These are phyloP conservation scores for Peromyscus californicus DNA, from an alignment of 2,113 vertebrate genomes.

Conservation along the genomic window DNA sequence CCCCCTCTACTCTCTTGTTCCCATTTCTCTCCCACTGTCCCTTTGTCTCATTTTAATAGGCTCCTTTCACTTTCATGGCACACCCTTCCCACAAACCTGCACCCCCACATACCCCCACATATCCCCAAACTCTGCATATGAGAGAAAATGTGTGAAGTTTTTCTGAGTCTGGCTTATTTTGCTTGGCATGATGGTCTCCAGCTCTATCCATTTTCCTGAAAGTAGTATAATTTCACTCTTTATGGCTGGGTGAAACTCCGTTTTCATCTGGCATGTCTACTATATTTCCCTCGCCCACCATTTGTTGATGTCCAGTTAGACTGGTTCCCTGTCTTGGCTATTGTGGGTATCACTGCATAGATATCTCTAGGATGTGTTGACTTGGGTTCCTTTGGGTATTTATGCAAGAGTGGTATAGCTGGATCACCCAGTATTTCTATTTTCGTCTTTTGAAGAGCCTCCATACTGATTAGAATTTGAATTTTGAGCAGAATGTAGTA, in stretches of 20 bases:
- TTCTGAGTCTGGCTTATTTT: not conserved
- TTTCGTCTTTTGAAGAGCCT: not conserved
- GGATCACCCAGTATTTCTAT: not conserved
- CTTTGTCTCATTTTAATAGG: too few relatives aligned
- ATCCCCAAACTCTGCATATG: not conserved
- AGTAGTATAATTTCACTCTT: not conserved
- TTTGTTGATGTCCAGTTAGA: not conserved
- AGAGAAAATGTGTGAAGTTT: not conserved
- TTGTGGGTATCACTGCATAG: not conserved
- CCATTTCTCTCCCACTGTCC: too few relatives aligned
- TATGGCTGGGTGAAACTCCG: not conserved
- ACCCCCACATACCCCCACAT: not conserved
- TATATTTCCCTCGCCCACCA: too few relatives aligned
- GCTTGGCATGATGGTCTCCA: not conserved
- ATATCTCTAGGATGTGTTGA: not conserved
- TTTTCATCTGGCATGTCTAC: too few relatives aligned
- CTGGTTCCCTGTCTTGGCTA: not conserved
- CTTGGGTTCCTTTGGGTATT: not conserved
- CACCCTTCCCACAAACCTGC: not conserved
- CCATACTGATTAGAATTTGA: not conserved
- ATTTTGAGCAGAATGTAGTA: constrained; percentile 21
- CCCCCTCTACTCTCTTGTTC: not conserved
- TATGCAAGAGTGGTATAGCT: not conserved
- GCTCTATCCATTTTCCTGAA: not conserved
- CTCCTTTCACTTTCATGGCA: not conserved